Conservation (phyloP, 37 sponge, comb jelly and placozoan genomes). For the Amphimedon queenslandica region DNA sequence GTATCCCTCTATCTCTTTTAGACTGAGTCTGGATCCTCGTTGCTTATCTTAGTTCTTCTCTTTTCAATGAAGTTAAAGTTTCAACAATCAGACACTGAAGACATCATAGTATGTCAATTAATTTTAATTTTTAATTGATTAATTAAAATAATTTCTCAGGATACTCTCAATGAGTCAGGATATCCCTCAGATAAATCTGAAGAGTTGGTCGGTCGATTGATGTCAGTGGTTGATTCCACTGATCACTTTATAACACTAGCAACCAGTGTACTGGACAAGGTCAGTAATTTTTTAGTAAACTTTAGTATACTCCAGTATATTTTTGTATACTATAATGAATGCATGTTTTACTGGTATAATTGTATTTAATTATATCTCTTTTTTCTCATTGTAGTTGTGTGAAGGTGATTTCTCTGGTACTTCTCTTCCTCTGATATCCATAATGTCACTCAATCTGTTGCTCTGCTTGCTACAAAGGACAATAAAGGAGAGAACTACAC, state of each 20-base stretch:
- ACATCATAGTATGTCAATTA: too few relatives aligned
- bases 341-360: slow-evolving; percentile 2
- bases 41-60: too few relatives aligned
- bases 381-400: slow-evolving; percentile 8
- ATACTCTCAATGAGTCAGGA: slow-evolving; percentile 37
- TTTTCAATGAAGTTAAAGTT: too few relatives aligned
- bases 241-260: slow-evolving; percentile 49
- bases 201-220: slow-evolving; percentile 39
- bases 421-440: slow-evolving; percentile 34
- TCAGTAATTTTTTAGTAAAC: not conserved
- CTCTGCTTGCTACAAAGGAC: slow-evolving; percentile 36
- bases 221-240: slow-evolving; percentile 50
- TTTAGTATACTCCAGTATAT: too few relatives aligned
- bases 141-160: slow-evolving; percentile 17
- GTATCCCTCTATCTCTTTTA: too few relatives aligned
- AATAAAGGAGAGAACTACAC: not conserved
- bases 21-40: too few relatives aligned
- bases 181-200: slow-evolving; percentile 49
- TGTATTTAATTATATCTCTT: not conserved
- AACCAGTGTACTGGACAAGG: slow-evolving; percentile 15
- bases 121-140: too few relatives aligned
- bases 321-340: too few relatives aligned
- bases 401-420: not conserved
- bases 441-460: slow-evolving; percentile 36
- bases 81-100: too few relatives aligned